Conservation (phyloP, 2,888 invertebrate genomes). For the Poecilus cupreus region DNA sequence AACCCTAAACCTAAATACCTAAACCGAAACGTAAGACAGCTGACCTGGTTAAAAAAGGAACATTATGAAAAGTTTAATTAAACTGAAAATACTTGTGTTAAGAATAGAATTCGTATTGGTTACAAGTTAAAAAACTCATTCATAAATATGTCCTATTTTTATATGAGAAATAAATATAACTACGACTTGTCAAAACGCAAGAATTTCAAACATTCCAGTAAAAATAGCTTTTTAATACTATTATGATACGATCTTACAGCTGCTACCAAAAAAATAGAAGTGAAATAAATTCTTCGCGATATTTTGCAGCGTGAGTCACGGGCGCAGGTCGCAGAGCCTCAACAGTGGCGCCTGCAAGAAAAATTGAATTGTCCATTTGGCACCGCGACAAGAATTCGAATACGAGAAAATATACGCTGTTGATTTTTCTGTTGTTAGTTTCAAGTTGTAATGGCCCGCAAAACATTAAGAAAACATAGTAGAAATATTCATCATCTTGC, state of each 20-base stretch:
- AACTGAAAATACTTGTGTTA: background rate
- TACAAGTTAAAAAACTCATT: slow-evolving; percentile 22
- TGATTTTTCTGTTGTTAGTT: slow-evolving; percentile 35
- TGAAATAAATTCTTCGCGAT: slow-evolving; percentile 1
- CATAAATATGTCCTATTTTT: slow-evolving; percentile 9
- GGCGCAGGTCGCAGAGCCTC: background rate
- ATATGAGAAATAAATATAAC: background rate
- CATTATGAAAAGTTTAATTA: slow-evolving; percentile 23
- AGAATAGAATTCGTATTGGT: slow-evolving; percentile 17
- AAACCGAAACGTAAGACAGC: background rate
- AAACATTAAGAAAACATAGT: slow-evolving; percentile 28
- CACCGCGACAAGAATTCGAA: slow-evolving; percentile 21
- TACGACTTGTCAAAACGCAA: background rate
- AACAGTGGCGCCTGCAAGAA: slow-evolving; percentile 38
- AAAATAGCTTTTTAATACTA: slow-evolving; percentile 10
- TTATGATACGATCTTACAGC: slow-evolving; percentile 1
- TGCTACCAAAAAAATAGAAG: slow-evolving; percentile 20
- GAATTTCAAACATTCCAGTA: background rate
- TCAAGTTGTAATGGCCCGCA: slow-evolving; percentile 29
- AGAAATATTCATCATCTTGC: slow-evolving; percentile 34
- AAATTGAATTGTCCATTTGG: slow-evolving; percentile 46
- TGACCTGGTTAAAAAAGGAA: slow-evolving; percentile 14
- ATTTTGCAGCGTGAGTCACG: background rate
- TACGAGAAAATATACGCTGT: slow-evolving; percentile 31
- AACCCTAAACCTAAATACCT: slow-evolving; percentile 1